A percentile compares a stretch with the other conserved stretches of the same genome.
These are phyloP conservation scores for Octodonta nipae DNA, from an alignment of 2,888 invertebrate species.

Conservation along the genomic window DNA sequence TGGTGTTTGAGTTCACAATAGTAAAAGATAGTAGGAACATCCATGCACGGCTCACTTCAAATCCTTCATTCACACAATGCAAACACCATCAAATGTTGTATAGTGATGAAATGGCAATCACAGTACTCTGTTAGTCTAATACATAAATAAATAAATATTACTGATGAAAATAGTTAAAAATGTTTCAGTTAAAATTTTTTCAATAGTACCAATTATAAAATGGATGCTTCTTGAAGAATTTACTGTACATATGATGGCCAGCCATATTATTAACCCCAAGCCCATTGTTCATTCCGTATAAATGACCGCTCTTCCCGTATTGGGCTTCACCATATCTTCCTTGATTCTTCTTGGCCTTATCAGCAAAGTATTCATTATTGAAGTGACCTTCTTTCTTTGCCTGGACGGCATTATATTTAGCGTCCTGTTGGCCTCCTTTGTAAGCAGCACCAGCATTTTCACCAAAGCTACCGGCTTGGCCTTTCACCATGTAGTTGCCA, in stretches of 20 bases:
- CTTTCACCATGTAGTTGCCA: conserved; percentile 44
- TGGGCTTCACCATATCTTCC: conserved; percentile 46
- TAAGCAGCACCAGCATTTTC: conserved; percentile 41
- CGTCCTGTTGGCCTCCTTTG: conserved; percentile 47
- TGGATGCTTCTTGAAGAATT: conserved; percentile 43
- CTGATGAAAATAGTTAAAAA: not conserved
- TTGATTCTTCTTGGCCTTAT: conserved; percentile 46
- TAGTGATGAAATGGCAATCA: no score
- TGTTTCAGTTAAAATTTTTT: conserved; percentile 1
- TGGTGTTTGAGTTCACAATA: no score
- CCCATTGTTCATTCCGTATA: conserved; percentile 45
- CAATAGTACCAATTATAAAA: conserved; percentile 26
- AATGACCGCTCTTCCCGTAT: conserved; percentile 43
- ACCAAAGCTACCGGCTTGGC: conserved; percentile 45
- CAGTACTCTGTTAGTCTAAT: no score
- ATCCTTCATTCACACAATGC: no score
- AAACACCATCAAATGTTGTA: no score
- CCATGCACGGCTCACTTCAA: no score
- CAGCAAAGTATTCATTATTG: conserved; percentile 40
- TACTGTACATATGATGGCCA: conserved; percentile 45
- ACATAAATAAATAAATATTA: not conserved
- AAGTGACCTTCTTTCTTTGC: conserved; percentile 47
- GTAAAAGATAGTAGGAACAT: no score
- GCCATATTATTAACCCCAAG: conserved; percentile 45
- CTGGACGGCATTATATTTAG: conserved; percentile 41